Evolutionary conservation across 2,888 invertebrate species (phyloP), one percentile per base, ranked within the genome.

Genomic region (Cheilosia vernalis): DNA sequence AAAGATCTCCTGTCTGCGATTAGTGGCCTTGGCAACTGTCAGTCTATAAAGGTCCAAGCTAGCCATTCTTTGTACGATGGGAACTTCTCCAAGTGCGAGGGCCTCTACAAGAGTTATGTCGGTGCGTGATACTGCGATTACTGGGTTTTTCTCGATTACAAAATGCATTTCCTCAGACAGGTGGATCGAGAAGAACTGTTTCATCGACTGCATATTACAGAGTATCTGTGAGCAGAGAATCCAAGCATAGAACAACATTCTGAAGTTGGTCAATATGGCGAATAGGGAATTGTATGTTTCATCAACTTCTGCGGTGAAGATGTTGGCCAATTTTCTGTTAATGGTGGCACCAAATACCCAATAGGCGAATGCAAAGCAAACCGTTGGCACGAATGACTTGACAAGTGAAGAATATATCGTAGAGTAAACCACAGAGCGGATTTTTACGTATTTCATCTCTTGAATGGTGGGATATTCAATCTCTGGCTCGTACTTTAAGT

Each of bases 11-110:
- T 93, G 91, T 60, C 97, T 93, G 88, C 96, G 93, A 0, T 87
- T 63, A 24, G 92, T 90, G 51, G 95, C 95, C 89, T 94, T 95
- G 88, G 87, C 87, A 4, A 82, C 83, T 0, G 94, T 93, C 88
- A 97, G 90, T 40, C 94, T 93, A 88, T 94, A 94, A 21, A 98
- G 93, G 90, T 97, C 97, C 81, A 95, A 93, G 83, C 95, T 96
- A 6, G 96, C 97, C 70, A 97, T 92, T 89, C 96, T 95, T 90
- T 96, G 95, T 85, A 95, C 93, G 64, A 96, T 95, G 61, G 94
- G 93, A 72, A 94, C 93, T 74, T 94, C 93, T 0, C 61, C 60
- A 4, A 90, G 79, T 3, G 93, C 92, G 21, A 97, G 90, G 24
- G 94, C 95, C 87, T 95, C 94, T 47, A 93, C 92, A 19, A 97